A percentile compares a stretch with the other conserved stretches of the same genome.
Conservation (phyloP, 1,140 invertebrate species). For the Lucilia sericata region DNA sequence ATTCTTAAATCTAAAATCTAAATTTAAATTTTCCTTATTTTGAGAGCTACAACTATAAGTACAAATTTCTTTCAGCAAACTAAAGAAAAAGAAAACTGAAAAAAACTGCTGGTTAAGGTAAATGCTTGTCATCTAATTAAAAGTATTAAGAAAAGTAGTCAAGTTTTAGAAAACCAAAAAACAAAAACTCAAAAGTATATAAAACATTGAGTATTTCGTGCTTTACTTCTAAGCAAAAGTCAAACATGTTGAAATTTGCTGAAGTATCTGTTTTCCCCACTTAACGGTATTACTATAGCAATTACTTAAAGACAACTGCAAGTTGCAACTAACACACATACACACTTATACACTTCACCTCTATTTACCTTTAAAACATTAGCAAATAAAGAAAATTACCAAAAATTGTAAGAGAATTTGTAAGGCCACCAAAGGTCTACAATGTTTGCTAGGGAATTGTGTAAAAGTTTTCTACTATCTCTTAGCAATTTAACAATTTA, state of each 20-base stretch:
- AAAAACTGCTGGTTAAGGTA: background rate
- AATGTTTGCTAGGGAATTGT: background rate
- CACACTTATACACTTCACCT: too few relatives aligned
- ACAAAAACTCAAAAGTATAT: background rate
- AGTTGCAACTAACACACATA: background rate
- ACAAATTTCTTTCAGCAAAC: background rate
- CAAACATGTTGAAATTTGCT: background rate
- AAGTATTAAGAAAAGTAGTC: conserved; percentile 12
- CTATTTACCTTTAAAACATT: background rate
- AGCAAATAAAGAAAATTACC: background rate
- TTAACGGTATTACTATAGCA: background rate
- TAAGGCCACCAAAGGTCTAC: background rate
- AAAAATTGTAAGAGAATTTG: background rate
- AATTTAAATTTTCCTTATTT: too few relatives aligned
- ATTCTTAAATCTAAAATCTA: too few relatives aligned
- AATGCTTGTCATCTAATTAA: conserved; percentile 24
- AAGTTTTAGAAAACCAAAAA: background rate
- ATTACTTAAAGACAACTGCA: background rate
- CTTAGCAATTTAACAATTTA: background rate
- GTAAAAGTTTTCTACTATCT: background rate
- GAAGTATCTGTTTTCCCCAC: background rate
- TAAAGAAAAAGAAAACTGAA: background rate
- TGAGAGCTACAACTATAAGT: too few relatives aligned
- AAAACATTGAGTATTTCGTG: background rate
- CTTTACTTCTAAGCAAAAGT: background rate